phyloP scores from a whole-genome alignment of 2,113 vertebrate genomes.

The Tretioscincus oriximinensis region DNA sequence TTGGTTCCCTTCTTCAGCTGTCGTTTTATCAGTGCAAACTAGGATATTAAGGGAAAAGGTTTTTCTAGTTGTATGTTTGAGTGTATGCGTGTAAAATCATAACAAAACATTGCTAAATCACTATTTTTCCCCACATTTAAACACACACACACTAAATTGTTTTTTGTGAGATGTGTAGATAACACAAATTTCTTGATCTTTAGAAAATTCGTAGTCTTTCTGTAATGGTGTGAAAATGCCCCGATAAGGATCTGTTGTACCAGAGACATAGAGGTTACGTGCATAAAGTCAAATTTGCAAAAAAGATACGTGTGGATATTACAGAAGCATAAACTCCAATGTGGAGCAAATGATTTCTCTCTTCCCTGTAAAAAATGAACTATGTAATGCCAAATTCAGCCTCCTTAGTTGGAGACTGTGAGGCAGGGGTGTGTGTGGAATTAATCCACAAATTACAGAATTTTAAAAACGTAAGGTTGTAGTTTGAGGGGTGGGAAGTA shows the following conservation, averaged over 20 bases:
- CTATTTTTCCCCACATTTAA: background rate
- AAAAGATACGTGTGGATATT: slow-evolving; percentile 19
- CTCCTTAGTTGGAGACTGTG: slow-evolving; percentile 16
- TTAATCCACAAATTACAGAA: slow-evolving; percentile 27
- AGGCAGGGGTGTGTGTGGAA: background rate
- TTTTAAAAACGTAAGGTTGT: slow-evolving; percentile 17
- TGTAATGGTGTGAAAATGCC: slow-evolving; percentile 42
- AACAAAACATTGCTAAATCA: slow-evolving; percentile 16
- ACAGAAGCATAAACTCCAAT: slow-evolving; percentile 9
- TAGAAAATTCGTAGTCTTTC: slow-evolving; percentile 47
- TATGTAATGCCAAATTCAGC: background rate
- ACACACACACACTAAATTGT: slow-evolving; percentile 2
- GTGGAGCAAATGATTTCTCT: slow-evolving; percentile 1
- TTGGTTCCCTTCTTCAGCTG: slow-evolving; percentile 54
- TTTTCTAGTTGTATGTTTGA: slow-evolving; percentile 53
- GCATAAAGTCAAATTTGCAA: slow-evolving; percentile 6
- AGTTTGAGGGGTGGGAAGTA: background rate
- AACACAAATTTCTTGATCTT: slow-evolving; percentile 44
- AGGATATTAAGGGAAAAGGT: slow-evolving; percentile 43
- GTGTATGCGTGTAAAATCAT: slow-evolving; percentile 42
- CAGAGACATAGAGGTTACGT: slow-evolving; percentile 21
- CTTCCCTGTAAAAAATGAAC: slow-evolving; percentile 23
- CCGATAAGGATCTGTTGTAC: slow-evolving; percentile 20
- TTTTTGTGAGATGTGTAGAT: slow-evolving; percentile 47
- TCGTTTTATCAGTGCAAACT: slow-evolving; percentile 40